phyloP scores from a whole-genome alignment of 1,140 invertebrate genomes.

The Heliothis subflexa region DNA sequence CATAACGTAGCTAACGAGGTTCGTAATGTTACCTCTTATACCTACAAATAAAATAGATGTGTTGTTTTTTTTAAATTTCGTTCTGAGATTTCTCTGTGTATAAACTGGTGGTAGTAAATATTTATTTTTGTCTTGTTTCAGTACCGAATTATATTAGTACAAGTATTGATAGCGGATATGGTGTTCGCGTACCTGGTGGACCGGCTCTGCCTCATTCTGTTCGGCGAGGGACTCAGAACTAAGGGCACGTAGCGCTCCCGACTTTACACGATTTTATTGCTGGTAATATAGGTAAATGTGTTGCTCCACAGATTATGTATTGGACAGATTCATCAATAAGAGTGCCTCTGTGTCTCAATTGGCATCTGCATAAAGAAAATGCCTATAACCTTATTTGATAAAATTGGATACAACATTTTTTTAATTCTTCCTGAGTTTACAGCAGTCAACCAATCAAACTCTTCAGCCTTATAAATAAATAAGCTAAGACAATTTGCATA shows the following conservation, averaged over 20 bases:
- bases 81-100: slow-evolving; percentile 54
- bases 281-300: slow-evolving; percentile 22
- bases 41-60: too few species aligned
- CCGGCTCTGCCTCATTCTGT: slow-evolving; percentile 94
- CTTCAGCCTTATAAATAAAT: too few species aligned
- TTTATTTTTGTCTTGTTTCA: slow-evolving; percentile 78
- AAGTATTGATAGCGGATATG: slow-evolving; percentile 93
- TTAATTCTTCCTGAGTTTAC: too few species aligned
- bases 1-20: too few species aligned
- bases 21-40: too few species aligned
- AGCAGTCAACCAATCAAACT: too few species aligned
- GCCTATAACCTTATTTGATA: too few species aligned
- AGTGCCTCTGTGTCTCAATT: neutral
- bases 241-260: slow-evolving; percentile 54
- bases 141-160: slow-evolving; percentile 94
- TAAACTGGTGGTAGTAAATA: too few species aligned
- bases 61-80: too few species aligned
- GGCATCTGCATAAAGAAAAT: neutral
- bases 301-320: slow-evolving; percentile 5
- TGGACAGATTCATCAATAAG: neutral
- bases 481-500: too few species aligned
- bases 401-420: too few species aligned
- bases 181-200: slow-evolving; percentile 94
- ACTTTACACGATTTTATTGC: neutral
- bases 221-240: slow-evolving; percentile 91